Conservation (phyloP, 2,888 invertebrate genomes). For the Dasypolia templi region DNA sequence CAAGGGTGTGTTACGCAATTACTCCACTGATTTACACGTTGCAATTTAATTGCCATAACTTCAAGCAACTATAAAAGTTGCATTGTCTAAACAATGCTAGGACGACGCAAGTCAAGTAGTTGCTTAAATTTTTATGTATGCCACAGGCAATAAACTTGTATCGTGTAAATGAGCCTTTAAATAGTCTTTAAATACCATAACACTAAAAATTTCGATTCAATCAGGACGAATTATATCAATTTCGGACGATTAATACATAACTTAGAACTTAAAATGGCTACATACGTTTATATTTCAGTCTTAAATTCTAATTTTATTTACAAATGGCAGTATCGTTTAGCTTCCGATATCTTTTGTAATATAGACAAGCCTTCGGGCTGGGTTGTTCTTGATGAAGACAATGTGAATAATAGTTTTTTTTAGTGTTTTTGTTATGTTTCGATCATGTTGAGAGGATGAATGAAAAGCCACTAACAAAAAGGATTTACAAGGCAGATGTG, state of each 20-base stretch:
- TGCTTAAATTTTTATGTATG: too few relatives aligned
- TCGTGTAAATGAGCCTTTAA: not conserved
- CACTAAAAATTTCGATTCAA: constrained; percentile 79
- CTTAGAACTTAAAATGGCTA: constrained; percentile 71
- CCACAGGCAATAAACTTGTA: not conserved
- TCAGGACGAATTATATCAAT: constrained; percentile 83
- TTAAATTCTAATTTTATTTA: constrained; percentile 82
- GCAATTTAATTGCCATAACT: not conserved
- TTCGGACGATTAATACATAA: constrained; percentile 78
- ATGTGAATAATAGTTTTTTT: constrained; percentile 22
- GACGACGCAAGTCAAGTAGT: not conserved
- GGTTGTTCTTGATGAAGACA: constrained; percentile 41
- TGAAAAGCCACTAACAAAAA: not conserved
- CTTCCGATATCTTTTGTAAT: constrained; percentile 74
- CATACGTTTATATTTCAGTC: constrained; percentile 72
- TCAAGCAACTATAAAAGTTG: not conserved
- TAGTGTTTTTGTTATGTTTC: not conserved
- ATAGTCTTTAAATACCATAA: constrained; percentile 50
- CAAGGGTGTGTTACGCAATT: too few relatives aligned
- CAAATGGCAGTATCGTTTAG: constrained; percentile 88
- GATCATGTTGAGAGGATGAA: not conserved
- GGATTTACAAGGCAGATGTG: too few relatives aligned
- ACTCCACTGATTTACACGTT: too few relatives aligned
- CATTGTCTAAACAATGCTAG: not conserved
- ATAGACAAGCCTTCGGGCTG: constrained; percentile 58